Conservation (phyloP, 2,797 vertebrate genomes). For the Forpus xanthops region DNA sequence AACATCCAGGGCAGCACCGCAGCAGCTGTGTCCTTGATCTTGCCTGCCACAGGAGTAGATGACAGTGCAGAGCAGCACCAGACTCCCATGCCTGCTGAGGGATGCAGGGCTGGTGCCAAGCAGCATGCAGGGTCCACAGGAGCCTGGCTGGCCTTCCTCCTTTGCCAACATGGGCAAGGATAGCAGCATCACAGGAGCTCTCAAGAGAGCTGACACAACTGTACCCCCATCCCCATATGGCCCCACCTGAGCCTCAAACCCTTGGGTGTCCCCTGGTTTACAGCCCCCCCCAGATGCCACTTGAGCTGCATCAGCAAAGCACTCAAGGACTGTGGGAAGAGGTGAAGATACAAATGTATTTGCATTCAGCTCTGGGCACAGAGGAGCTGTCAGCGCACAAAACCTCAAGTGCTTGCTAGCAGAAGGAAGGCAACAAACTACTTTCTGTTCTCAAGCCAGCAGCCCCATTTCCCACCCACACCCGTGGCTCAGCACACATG, state of each 20-base stretch:
- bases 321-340: rapidly evolving
- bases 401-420: not conserved
- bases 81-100: not conserved
- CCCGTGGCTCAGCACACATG: rapidly evolving
- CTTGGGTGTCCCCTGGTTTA: rapidly evolving
- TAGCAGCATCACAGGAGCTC: not conserved
- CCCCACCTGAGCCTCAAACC: not conserved
- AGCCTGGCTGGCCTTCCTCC: not conserved
- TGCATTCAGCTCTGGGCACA: not conserved
- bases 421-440: not conserved
- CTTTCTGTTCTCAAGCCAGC: rapidly evolving
- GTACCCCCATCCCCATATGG: not conserved
- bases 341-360: not conserved
- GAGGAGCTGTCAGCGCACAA: not conserved
- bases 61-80: not conserved
- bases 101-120: not conserved
- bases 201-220: rapidly evolving
- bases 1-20: not conserved
- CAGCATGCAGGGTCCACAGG: rapidly evolving
- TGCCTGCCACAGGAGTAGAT: not conserved
- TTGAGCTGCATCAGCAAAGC: not conserved
- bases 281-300: rapidly evolving
- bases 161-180: rapidly evolving
- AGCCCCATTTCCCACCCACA: not conserved
- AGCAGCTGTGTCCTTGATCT: not conserved